phyloP scores from a whole-genome alignment of 2,797 vertebrate species.

The Danio kyathit region DNA sequence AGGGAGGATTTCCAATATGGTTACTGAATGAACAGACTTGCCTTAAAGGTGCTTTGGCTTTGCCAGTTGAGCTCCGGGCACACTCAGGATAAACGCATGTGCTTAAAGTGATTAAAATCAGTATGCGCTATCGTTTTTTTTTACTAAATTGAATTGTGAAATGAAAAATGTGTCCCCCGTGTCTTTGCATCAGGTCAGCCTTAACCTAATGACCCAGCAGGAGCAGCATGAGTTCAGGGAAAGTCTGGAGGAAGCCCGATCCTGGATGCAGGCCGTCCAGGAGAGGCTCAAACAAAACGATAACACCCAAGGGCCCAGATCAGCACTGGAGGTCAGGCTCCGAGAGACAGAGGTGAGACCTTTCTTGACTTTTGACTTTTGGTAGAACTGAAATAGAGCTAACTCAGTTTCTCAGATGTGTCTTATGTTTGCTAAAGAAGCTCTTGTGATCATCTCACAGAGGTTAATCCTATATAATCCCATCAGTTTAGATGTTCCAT shows the following conservation, averaged over 20 bases:
- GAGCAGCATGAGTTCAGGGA: constrained; percentile 87
- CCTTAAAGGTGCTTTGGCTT: neutral
- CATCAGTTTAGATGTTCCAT: neutral
- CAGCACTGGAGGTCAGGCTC: constrained; percentile 89
- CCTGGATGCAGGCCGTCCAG: constrained; percentile 90
- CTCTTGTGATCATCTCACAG: neutral
- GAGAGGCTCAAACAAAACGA: constrained; percentile 87
- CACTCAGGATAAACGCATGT: neutral
- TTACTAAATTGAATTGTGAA: neutral
- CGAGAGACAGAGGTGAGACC: constrained; percentile 88
- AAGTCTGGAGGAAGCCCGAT: constrained; percentile 83
- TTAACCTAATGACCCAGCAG: constrained; percentile 87
- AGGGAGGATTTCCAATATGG: no score
- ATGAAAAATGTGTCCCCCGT: neutral
- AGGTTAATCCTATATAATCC: neutral
- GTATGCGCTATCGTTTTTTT: neutral
- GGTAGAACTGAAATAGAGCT: constrained; percentile 14
- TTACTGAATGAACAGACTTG: neutral
- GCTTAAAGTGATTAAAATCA: neutral
- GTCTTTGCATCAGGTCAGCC: constrained; percentile 63
- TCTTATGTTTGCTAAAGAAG: neutral
- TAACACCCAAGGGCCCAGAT: constrained; percentile 90
- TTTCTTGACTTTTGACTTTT: constrained; percentile 3
- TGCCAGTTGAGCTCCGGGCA: neutral
- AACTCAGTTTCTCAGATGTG: neutral